Evolutionary conservation across 2,113 vertebrate species (phyloP).

Genomic region (Hydrolagus affinis): DNA sequence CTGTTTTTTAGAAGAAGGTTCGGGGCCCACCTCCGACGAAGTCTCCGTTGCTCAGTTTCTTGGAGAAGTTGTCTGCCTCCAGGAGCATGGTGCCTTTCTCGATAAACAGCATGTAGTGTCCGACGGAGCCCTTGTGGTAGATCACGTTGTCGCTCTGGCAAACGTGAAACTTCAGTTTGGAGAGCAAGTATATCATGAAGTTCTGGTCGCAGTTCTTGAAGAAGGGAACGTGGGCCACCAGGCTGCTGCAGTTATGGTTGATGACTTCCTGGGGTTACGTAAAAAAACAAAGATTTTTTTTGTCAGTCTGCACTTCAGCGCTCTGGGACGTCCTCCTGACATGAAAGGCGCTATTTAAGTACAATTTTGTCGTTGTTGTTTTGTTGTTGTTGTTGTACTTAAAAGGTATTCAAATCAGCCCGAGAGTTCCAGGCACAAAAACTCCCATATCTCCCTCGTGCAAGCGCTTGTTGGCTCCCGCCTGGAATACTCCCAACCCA

Average conservation of each 20-base stretch:
- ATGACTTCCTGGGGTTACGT: slow-evolving; percentile 34
- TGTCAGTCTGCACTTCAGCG: no score
- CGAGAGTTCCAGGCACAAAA: no score
- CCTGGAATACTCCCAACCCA: no score
- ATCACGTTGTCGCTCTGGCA: slow-evolving; percentile 27
- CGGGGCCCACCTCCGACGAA: slow-evolving; percentile 33
- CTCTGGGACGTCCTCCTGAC: no score
- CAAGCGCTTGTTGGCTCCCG: no score
- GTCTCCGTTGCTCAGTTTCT: not conserved
- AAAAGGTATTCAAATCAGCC: no score
- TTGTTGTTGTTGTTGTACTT: no score
- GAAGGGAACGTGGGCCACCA: slow-evolving; percentile 29
- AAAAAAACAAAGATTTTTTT: slow-evolving; percentile 9
- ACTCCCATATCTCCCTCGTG: not conserved
- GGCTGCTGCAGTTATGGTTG: slow-evolving; percentile 27
- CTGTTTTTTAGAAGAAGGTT: not conserved
- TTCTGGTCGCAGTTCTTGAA: slow-evolving; percentile 34
- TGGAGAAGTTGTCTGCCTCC: not conserved
- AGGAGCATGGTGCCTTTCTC: slow-evolving; percentile 23
- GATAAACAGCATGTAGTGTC: slow-evolving; percentile 33
- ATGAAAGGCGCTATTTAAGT: no score
- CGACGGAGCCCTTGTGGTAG: slow-evolving; percentile 1
- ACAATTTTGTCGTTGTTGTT: no score
- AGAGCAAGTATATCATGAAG: slow-evolving; percentile 26
- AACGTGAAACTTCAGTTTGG: slow-evolving; percentile 26